phyloP scores from a whole-genome alignment of 2,113 vertebrate species.

The Gobiocypris rarus region DNA sequence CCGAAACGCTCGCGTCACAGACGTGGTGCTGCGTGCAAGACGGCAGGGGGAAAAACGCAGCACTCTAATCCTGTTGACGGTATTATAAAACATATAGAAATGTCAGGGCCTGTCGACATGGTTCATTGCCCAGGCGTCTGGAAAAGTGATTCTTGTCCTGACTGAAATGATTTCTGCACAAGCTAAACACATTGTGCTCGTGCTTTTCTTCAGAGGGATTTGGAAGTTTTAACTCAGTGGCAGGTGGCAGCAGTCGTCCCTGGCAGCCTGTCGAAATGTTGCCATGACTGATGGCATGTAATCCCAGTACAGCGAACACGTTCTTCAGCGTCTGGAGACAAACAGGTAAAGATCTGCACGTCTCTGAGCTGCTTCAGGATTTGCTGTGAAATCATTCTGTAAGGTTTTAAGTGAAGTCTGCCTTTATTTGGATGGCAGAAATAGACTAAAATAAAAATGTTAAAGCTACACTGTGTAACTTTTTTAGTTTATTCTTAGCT shows the following conservation, averaged over 20 bases:
- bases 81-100: constrained; percentile 37
- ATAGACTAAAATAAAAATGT: neutral
- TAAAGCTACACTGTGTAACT: too few species aligned
- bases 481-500: too few species aligned
- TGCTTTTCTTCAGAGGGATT: constrained; percentile 50
- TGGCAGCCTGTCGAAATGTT: constrained; percentile 39
- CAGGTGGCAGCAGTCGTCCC: constrained; percentile 60
- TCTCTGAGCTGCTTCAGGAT: neutral
- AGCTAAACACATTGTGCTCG: constrained; percentile 59
- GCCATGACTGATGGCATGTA: constrained; percentile 48
- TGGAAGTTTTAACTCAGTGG: constrained; percentile 56
- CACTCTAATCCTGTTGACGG: constrained; percentile 1
- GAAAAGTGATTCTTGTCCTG: constrained; percentile 37
- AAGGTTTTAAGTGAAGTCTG: neutral
- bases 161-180: constrained; percentile 56
- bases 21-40: neutral
- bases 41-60: neutral
- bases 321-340: constrained; percentile 33
- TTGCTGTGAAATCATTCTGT: constrained; percentile 2
- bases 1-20: neutral
- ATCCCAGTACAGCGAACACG: constrained; percentile 48
- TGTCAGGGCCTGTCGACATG: constrained; percentile 42
- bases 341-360: constrained; percentile 44
- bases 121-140: neutral
- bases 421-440: neutral